These are phyloP conservation scores for Penaeus chinensis DNA, from an alignment of 1,140 invertebrate species.

Conservation along the genomic window DNA sequence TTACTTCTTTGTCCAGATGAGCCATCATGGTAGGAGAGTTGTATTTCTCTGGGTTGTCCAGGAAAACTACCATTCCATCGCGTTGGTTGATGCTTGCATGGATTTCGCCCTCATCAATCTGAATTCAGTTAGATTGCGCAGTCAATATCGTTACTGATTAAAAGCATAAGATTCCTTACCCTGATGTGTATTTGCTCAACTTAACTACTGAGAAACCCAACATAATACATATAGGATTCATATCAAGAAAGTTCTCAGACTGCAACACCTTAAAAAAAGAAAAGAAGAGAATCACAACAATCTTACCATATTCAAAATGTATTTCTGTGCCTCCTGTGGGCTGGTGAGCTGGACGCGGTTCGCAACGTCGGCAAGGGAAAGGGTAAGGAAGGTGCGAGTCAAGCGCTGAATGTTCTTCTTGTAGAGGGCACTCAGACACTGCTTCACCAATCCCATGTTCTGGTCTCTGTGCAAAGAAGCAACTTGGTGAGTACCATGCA, in stretches of 20 bases:
- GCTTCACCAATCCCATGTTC: slow-evolving; percentile 75
- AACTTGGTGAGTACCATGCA: slow-evolving; percentile 5
- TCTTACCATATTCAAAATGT: slow-evolving; percentile 88
- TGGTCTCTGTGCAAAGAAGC: slow-evolving; percentile 75
- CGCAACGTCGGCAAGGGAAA: slow-evolving; percentile 94
- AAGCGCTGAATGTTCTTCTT: slow-evolving; percentile 97
- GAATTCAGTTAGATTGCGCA: neutral
- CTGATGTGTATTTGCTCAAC: neutral
- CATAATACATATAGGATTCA: too few relatives aligned
- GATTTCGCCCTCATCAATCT: slow-evolving; percentile 95
- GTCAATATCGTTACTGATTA: neutral
- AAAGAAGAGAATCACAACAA: neutral
- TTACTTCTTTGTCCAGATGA: slow-evolving; percentile 80
- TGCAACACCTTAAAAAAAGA: neutral
- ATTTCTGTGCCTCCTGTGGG: slow-evolving; percentile 89
- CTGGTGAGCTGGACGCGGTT: slow-evolving; percentile 86
- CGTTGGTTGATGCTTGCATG: slow-evolving; percentile 97
- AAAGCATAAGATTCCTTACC: neutral
- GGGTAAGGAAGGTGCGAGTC: slow-evolving; percentile 96
- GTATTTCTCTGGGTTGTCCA: slow-evolving; percentile 95
- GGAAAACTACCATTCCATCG: slow-evolving; percentile 97
- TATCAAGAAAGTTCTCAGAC: too few relatives aligned
- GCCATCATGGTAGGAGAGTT: slow-evolving; percentile 88
- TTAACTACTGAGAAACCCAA: neutral
- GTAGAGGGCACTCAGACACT: slow-evolving; percentile 88